Percentiles rank a stretch among this genome's conserved stretches.
These are phyloP conservation scores for Cercopithecus hamlyni DNA, from an alignment of 2,797 vertebrate genomes.

Conservation along the genomic window DNA sequence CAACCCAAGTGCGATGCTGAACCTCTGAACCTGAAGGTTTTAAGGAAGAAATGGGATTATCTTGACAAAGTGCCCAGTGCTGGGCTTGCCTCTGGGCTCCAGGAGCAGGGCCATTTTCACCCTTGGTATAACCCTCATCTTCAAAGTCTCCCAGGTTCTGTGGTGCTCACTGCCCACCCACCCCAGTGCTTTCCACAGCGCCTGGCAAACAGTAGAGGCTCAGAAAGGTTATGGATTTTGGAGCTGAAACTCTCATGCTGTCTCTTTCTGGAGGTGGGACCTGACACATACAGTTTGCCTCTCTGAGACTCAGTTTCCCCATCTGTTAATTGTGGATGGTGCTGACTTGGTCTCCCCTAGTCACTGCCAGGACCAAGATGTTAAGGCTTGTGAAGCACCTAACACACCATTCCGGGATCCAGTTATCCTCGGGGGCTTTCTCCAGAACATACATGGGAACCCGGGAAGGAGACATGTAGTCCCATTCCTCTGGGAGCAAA, in stretches of 20 bases:
- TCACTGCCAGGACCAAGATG: not conserved
- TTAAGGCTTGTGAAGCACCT: not conserved
- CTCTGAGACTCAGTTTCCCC: not conserved
- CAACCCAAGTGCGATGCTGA: not conserved
- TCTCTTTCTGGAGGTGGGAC: not conserved
- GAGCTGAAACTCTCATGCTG: not conserved
- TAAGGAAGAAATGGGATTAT: not conserved
- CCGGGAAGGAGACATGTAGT: fast-evolving
- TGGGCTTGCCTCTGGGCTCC: not conserved
- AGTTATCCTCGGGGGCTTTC: not conserved
- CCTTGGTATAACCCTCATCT: not conserved
- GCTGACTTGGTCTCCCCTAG: not conserved
- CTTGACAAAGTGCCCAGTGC: fast-evolving
- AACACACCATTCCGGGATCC: not conserved
- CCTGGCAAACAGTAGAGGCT: not conserved
- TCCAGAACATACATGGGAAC: not conserved
- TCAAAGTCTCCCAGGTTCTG: not conserved
- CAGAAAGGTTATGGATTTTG: not conserved
- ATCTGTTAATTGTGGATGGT: not conserved
- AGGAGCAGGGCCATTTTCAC: fast-evolving
- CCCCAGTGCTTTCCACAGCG: not conserved
- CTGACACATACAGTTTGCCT: not conserved
- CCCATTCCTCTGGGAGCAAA: not conserved
- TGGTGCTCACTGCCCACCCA: too few species aligned
- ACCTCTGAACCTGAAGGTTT: not conserved